Base-by-base conservation (phyloP, 2,888 invertebrate genomes). In the Caenorhabditis sp. region DNA sequence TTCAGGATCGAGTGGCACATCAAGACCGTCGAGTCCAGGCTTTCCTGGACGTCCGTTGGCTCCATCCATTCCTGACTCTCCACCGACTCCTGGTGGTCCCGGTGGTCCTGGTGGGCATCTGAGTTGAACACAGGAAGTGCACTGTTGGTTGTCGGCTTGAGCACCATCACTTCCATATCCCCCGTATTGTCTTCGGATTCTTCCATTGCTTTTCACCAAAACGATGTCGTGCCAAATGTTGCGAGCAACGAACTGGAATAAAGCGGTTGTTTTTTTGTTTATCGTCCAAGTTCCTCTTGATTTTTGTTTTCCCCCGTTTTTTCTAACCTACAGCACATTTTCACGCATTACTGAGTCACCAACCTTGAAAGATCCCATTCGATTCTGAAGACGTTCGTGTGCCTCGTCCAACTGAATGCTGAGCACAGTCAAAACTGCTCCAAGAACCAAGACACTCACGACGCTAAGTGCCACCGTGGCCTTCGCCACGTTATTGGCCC, bases 41-140 rank as follows among this genome's bases (percentile, higher is more conserved):
- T 92, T 92, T 77, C 90, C 84, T 47, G 86, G 83, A 77, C 89
- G 70, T 63, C 89, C 89, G 12, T 84, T 74, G 14, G 87, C 82
- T 63, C 89, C 89, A 69, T 88, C 89, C 74, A 86, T 85, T 77
- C 89, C 89, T 7, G 83, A 63, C 70, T 91, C 91, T 69, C 91
- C 91, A 41, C 86, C 85, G 38, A 91, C 90, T 80, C 92, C 92
- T 38, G 91, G 91, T 56, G 92, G 92, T 61, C 92, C 92, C 3
- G 90, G 86, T 35, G 92, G 90, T 8, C 92, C 92, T 31, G 91
- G 90, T 58, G 92, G 91, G 75, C 92, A 92, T 76, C 90, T 89
- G 26, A 92, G 83, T 75, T 91, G 90, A 28, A 92, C 90, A 74
- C 92, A 92, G 8, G 88, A 89, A 19, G 90, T 89, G 80, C 91